A percentile compares a stretch with the other conserved stretches of the same genome.
phyloP scores from a whole-genome alignment of 2,113 vertebrate species.

The Rhinogobius similis region DNA sequence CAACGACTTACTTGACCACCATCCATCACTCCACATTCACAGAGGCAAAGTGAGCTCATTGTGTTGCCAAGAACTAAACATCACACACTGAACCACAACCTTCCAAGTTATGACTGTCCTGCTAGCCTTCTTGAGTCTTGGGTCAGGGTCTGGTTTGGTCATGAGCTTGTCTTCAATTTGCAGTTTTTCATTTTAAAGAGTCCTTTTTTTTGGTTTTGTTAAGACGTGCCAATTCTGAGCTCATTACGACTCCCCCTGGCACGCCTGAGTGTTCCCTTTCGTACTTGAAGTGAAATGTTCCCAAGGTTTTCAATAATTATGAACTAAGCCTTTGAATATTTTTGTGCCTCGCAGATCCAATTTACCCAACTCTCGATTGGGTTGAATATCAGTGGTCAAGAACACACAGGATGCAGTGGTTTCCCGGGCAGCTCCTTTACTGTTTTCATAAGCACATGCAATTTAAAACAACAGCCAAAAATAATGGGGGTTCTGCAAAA shows the following conservation, averaged over 20 bases:
- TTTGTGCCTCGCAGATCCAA: slow-evolving; percentile 6
- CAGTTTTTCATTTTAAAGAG: too few species aligned
- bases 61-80: too few species aligned
- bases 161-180: too few species aligned
- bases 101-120: too few species aligned
- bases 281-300: neutral
- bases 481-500: slow-evolving; percentile 45
- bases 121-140: too few species aligned
- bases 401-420: slow-evolving; percentile 53
- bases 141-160: too few species aligned
- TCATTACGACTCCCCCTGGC: neutral
- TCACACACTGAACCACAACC: too few species aligned
- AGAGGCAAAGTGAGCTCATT: too few species aligned
- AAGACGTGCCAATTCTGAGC: too few species aligned
- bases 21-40: too few species aligned
- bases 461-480: slow-evolving; percentile 41
- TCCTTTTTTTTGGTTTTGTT: too few species aligned
- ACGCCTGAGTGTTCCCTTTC: neutral
- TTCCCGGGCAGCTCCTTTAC: slow-evolving; percentile 6
- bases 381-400: slow-evolving; percentile 29
- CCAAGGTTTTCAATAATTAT: neutral
- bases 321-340: neutral
- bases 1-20: too few species aligned
- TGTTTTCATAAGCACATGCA: slow-evolving; percentile 26
- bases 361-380: slow-evolving; percentile 25